Conservation (phyloP, 2,113 vertebrate genomes). For the Chiloscyllium plagiosum region DNA sequence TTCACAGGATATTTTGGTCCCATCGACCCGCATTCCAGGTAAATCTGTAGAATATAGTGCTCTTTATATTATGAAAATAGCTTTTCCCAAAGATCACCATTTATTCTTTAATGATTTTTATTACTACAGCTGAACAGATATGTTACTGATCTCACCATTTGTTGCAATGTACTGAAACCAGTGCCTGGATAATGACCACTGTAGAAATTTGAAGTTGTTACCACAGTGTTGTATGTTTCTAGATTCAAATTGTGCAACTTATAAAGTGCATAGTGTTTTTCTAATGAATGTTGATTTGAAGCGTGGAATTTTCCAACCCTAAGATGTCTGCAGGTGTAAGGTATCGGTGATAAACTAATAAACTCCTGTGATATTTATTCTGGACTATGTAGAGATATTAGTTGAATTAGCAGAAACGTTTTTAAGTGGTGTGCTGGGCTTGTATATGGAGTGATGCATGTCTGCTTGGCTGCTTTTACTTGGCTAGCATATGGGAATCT, state of each 20-base stretch:
- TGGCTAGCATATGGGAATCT: constrained; percentile 9
- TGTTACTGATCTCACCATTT: neutral
- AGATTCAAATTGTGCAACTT: neutral
- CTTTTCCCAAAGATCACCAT: neutral
- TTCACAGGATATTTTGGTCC: neutral
- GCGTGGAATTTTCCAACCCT: constrained; percentile 32
- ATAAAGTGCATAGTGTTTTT: neutral
- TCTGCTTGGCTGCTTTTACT: constrained; percentile 30
- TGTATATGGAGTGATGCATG: constrained; percentile 28
- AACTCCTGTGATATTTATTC: constrained; percentile 40
- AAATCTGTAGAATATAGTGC: neutral
- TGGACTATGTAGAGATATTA: constrained; percentile 33
- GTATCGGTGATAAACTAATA: constrained; percentile 41
- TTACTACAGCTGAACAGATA: neutral
- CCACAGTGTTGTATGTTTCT: neutral
- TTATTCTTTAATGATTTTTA: neutral
- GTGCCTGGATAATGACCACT: neutral
- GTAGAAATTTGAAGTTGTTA: neutral
- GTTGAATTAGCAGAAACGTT: neutral
- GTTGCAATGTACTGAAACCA: constrained; percentile 1
- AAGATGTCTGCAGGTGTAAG: constrained; percentile 35
- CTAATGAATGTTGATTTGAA: constrained; percentile 9
- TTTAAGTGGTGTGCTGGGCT: constrained; percentile 14
- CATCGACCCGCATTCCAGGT: neutral
- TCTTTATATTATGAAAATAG: neutral